Base-by-base conservation (phyloP, 64 coral and sea anemone species). In the Exaiptasia diaphana region DNA sequence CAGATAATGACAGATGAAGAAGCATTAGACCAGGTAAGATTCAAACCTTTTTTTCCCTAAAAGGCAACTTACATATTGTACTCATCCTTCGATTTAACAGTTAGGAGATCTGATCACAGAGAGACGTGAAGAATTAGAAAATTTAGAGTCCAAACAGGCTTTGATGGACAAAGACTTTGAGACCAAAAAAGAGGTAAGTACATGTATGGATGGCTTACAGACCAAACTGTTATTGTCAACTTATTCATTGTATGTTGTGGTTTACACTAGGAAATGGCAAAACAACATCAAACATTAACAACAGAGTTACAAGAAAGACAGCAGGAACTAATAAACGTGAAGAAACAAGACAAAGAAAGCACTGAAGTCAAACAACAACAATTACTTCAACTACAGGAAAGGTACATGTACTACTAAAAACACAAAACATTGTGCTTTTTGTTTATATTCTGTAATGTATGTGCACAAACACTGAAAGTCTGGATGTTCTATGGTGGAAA, bases 171-270 rank as follows among this genome's bases (percentile, higher is more conserved):
- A 97, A 75, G 93, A 91, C 21, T 87, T 83, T 22, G 82, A 91
- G 2, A 88, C 88, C 83, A 97, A 88, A 67, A 97, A 91, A 78
- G 88, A 97, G 88, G 93, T 91, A 90, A 57, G 2, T 41, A 28
- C 18, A 28, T 68, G 22, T 39, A 31, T 68, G 32, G 24, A 21
- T 39, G 36, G 14, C 4, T 36, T 15, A 68, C 30, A 68, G 2
- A 68, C 53, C 13, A 56, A 21, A 4, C 43, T 46, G 15, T 46
- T 46, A n/a, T n/a, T n/a, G n/a, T n/a, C n/a, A n/a, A n/a, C n/a
- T n/a, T n/a, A n/a, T n/a, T n/a, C n/a, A n/a, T 52, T 52, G 49
- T 52, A n/a, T 52, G 10, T 12, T 52, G 49, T 10, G 10, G 49
- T 10, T 12, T 52, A 52, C 12, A 5, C 20, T 53, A 94, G 91